Conservation (phyloP, 2,113 vertebrate genomes). For the Menura novaehollandiae region DNA sequence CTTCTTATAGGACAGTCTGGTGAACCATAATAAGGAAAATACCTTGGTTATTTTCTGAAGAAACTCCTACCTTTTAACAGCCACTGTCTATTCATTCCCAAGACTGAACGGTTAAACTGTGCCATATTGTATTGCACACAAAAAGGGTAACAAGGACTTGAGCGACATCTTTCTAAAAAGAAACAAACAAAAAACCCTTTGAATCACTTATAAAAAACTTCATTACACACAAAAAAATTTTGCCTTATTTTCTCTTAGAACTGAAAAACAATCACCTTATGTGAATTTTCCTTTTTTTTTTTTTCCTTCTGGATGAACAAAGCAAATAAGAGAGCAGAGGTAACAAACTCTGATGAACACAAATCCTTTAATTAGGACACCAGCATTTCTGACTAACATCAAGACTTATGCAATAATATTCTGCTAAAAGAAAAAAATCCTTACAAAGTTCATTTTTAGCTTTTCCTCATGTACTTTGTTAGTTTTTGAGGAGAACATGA, state of each 20-base stretch:
- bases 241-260: neutral
- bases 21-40: too few species aligned
- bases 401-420: neutral
- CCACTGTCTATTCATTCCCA: neutral
- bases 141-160: neutral
- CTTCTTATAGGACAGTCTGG: neutral
- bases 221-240: neutral
- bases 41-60: neutral
- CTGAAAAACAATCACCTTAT: neutral
- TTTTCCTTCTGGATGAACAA: neutral
- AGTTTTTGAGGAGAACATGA: neutral
- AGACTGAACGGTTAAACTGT: neutral
- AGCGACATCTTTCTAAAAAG: neutral
- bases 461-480: neutral
- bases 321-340: neutral
- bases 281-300: neutral
- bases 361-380: neutral
- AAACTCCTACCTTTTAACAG: neutral
- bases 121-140: neutral
- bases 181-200: neutral
- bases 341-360: neutral
- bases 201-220: neutral
- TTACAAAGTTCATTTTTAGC: neutral
- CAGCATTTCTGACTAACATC: neutral
- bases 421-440: neutral